phyloP scores from a whole-genome alignment of 2,888 invertebrate species.

The Pollenia angustigena region DNA sequence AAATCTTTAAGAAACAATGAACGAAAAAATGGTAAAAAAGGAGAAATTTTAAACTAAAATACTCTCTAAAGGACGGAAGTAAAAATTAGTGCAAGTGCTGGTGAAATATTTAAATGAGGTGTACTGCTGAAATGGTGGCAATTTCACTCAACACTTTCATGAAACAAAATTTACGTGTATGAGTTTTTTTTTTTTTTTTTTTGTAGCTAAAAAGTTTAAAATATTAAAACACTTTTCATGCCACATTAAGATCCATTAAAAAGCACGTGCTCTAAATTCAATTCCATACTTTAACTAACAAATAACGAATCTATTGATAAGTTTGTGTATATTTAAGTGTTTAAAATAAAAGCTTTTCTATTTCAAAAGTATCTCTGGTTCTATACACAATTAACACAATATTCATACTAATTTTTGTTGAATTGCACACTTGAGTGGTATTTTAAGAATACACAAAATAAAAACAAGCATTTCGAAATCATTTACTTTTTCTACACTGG shows the following conservation, averaged over 20 bases:
- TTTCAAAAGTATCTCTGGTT: slow-evolving; percentile 75
- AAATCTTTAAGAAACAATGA: slow-evolving; percentile 50
- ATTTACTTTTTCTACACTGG: slow-evolving; percentile 9
- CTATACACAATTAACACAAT: slow-evolving; percentile 83
- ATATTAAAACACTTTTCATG: slow-evolving; percentile 51
- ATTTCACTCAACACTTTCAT: slow-evolving; percentile 56
- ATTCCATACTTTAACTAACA: slow-evolving; percentile 3
- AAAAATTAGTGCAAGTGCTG: slow-evolving; percentile 73
- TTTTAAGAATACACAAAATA: slow-evolving; percentile 73
- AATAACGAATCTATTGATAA: slow-evolving; percentile 33
- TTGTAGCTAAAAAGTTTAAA: neutral
- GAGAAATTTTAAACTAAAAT: slow-evolving; percentile 1
- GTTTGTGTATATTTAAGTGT: neutral
- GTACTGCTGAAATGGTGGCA: slow-evolving; percentile 34
- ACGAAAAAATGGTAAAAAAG: neutral
- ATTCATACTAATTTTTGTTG: slow-evolving; percentile 78
- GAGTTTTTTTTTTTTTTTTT: neutral
- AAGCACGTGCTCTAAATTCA: slow-evolving; percentile 61
- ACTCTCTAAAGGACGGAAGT: slow-evolving; percentile 68
- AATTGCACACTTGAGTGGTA: slow-evolving; percentile 83
- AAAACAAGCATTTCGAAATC: slow-evolving; percentile 32
- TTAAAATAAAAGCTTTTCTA: slow-evolving; percentile 26
- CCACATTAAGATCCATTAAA: slow-evolving; percentile 67
- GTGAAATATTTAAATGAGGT: slow-evolving; percentile 69
- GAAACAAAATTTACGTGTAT: slow-evolving; percentile 2